Evolutionary conservation across 2,888 invertebrate genomes (phyloP), one percentile per base, ranked within the genome.

Genomic region (Hypomecis punctinalis): DNA sequence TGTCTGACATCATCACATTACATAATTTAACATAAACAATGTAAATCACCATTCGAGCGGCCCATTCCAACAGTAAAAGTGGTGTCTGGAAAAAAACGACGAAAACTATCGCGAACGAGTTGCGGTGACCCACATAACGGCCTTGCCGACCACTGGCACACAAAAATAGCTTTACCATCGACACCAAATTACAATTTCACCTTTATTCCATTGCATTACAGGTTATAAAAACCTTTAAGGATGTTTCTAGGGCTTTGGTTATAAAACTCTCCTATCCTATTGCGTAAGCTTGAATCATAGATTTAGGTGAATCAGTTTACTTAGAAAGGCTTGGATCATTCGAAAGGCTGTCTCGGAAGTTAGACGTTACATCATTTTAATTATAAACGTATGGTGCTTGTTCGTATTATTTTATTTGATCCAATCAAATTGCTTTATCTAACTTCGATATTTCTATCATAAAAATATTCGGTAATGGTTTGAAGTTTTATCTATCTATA

Each of bases 61-160:
- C 37, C 73, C 76, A 76, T 77, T 74, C 73, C 69, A 87, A 88
- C 84, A 86, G 89, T 89, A 89, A 89, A 88, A 89, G 89, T 87
- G 80, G 77, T 75, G 75, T 72, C 82, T 70, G 73, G 79, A 78
- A 82, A 80, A 82, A 82, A 76, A 77, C 65, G 47, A 77, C 54
- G 75, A 76, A 69, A 68, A 74, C 68, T 53, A 66, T 59, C 63
- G 64, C 67, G 70, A 70, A 62, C 71, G 60, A 63, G 71, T 73
- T 71, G 52, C 63, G 62, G 56, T 67, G 75, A 64, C 68, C 76
- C 71, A 77, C 77, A 76, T 77, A 78, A 76, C 72, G 71, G 71
- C 73, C 71, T 74, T 75, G 69, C 57, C 35, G 10, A 51, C 36
- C 45, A 55, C 63, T 43, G 68, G 65, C 71, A 63, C 65, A 70